Conservation (phyloP, 2,888 invertebrate species). For the Lysandra coridon region DNA sequence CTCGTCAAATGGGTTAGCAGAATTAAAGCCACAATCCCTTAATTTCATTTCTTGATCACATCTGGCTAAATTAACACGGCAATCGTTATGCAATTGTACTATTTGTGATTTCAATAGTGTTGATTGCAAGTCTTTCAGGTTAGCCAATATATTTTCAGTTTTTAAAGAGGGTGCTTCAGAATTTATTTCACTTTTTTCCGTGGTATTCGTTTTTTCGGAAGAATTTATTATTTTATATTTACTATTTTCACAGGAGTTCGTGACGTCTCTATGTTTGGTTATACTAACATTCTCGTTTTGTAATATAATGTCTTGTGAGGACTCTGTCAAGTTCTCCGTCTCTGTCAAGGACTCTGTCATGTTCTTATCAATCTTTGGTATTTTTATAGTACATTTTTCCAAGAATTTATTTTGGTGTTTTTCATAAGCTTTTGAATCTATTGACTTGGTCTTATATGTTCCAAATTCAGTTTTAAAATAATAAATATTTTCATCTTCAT, state of each 20-base stretch:
- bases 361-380: conserved; percentile 44
- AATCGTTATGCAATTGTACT: conserved; percentile 43
- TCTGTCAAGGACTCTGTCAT: conserved; percentile 2
- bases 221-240: not conserved
- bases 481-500: conserved; percentile 51
- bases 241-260: not conserved
- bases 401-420: conserved; percentile 57
- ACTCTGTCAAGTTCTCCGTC: conserved; percentile 1
- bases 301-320: not conserved
- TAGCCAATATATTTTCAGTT: not conserved
- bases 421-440: conserved; percentile 46
- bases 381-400: conserved; percentile 54
- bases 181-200: not conserved
- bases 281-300: not conserved
- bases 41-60: conserved; percentile 48
- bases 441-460: conserved; percentile 48
- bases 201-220: not conserved
- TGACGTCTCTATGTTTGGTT: not conserved
- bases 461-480: conserved; percentile 60
- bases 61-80: conserved; percentile 52
- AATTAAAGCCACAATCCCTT: not conserved
- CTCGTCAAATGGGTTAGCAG: not conserved
- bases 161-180: not conserved
- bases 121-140: conserved; percentile 43
- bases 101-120: conserved; percentile 8